These are phyloP conservation scores for Drosophila birchii DNA, from an alignment of 2,888 invertebrate species.

Conservation along the genomic window DNA sequence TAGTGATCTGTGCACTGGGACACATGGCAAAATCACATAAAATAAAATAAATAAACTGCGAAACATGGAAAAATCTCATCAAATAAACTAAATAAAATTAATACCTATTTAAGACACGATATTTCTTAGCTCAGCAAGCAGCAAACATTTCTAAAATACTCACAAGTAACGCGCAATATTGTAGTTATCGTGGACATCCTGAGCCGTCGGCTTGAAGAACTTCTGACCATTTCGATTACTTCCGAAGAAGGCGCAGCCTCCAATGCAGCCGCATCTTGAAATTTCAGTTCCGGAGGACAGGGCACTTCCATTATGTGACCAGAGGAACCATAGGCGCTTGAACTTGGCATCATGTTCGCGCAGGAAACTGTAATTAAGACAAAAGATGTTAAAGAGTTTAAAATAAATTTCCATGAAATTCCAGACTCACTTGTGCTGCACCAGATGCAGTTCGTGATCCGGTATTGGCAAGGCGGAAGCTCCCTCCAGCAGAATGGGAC, in stretches of 20 bases:
- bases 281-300: conserved; percentile 86
- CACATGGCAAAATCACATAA: too few relatives aligned
- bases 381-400: not conserved
- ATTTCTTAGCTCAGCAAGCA: not conserved
- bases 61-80: too few relatives aligned
- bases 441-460: conserved; percentile 90
- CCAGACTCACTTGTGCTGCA: conserved; percentile 89
- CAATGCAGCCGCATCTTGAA: conserved; percentile 96
- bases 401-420: not conserved
- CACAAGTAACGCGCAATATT: conserved; percentile 89
- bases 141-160: conserved; percentile 44
- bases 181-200: conserved; percentile 92
- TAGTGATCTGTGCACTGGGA: not conserved
- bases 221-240: conserved; percentile 94
- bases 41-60: too few relatives aligned
- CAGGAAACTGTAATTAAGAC: conserved; percentile 86
- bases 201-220: conserved; percentile 93
- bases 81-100: too few relatives aligned
- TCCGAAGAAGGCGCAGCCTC: conserved; percentile 98
- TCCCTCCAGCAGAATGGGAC: conserved; percentile 95
- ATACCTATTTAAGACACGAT: too few relatives aligned
- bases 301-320: conserved; percentile 87
- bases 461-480: conserved; percentile 92
- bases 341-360: conserved; percentile 93
- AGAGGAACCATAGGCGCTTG: conserved; percentile 97